Percentiles rank a stretch among this genome's conserved stretches.
Evolutionary conservation across 2,888 invertebrate genomes (phyloP).

Genomic region (Hydropsyche betteni): DNA sequence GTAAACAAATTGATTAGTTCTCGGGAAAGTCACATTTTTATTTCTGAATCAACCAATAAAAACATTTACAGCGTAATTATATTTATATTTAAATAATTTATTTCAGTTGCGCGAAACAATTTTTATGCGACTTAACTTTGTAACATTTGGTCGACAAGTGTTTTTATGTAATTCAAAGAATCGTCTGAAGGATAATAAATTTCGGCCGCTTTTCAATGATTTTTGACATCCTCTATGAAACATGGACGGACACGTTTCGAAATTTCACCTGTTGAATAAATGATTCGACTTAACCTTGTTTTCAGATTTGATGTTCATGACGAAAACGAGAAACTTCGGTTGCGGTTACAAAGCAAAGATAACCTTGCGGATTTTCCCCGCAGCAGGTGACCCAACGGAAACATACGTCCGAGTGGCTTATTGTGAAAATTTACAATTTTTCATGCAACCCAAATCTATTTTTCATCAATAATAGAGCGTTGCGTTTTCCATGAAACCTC

Average conservation of each 20-base stretch:
- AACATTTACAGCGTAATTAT: too few species aligned
- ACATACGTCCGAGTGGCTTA: not conserved
- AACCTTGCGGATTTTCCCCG: conserved; percentile 19
- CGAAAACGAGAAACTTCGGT: conserved; percentile 5
- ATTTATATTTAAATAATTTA: too few species aligned
- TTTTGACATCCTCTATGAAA: not conserved
- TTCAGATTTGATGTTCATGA: not conserved
- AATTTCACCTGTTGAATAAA: not conserved
- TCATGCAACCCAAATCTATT: not conserved
- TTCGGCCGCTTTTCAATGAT: not conserved
- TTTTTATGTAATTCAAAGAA: too few species aligned
- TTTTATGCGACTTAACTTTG: too few species aligned
- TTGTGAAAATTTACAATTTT: not conserved
- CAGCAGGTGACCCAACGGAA: not conserved
- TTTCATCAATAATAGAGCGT: too few species aligned
- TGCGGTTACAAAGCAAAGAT: not conserved
- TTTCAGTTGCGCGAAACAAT: too few species aligned
- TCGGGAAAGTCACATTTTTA: not conserved
- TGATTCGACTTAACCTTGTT: conserved; percentile 3
- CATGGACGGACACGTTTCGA: not conserved
- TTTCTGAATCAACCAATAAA: too few species aligned
- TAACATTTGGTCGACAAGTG: too few species aligned
- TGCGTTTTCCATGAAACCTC: too few species aligned
- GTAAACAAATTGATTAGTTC: conserved; percentile 14
- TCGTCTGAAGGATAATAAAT: too few species aligned